Percentiles rank a stretch among this genome's conserved stretches.
Evolutionary conservation across 2,797 vertebrate genomes (phyloP).

Genomic region (Molossus alvarezi): DNA sequence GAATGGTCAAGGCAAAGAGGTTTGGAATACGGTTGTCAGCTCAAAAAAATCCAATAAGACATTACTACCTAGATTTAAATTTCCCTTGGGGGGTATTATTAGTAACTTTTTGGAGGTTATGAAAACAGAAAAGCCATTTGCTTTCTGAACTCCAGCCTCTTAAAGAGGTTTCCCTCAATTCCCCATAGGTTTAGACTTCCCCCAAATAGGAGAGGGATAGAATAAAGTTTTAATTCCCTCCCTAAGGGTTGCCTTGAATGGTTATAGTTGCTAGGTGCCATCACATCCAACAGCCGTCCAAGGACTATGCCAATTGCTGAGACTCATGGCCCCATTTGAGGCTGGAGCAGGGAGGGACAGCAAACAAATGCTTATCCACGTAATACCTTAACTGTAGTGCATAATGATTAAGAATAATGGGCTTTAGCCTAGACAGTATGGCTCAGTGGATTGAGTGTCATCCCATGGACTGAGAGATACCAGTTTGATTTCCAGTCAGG

Average conservation of each 20-base stretch:
- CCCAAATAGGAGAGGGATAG: neutral
- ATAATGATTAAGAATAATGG: neutral
- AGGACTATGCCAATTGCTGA: neutral
- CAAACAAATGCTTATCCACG: neutral
- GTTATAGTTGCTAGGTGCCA: neutral
- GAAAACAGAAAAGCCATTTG: slow-evolving; percentile 33
- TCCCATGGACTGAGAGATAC: no score
- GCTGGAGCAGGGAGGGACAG: neutral
- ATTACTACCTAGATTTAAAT: slow-evolving; percentile 4
- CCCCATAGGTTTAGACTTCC: neutral
- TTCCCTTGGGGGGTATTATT: slow-evolving; percentile 14
- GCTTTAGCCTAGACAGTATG: neutral
- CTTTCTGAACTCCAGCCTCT: slow-evolving; percentile 42
- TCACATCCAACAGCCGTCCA: neutral
- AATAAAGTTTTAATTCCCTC: slow-evolving; percentile 50
- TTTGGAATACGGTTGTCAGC: slow-evolving; percentile 8
- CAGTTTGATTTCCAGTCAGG: no score
- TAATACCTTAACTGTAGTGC: neutral
- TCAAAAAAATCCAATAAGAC: slow-evolving; percentile 19
- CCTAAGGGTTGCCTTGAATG: slow-evolving; percentile 28
- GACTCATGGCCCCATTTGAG: neutral
- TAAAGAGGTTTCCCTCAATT: neutral
- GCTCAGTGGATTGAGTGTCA: no score
- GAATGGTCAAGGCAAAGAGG: slow-evolving; percentile 10
- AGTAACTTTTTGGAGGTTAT: slow-evolving; percentile 38